Conservation (phyloP, 2,888 invertebrate genomes). For the Alloscopus bannaensis region DNA sequence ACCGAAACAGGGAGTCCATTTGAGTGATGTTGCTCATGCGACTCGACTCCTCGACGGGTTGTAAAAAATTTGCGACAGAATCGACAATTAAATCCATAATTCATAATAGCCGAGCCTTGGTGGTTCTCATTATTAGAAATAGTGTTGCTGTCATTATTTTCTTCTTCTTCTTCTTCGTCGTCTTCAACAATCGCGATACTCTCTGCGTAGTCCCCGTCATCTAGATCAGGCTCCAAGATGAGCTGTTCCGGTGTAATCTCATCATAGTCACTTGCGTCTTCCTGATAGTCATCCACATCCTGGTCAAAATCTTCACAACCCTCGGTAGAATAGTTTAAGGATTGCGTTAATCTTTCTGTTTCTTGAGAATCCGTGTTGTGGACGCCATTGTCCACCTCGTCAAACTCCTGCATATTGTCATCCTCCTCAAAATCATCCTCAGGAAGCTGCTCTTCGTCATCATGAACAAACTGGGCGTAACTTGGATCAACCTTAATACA, state of each 20-base stretch:
- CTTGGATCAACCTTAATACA: not conserved
- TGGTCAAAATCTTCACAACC: not conserved
- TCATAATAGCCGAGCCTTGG: not conserved
- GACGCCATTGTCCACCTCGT: not conserved
- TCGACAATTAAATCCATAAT: slow-evolving; percentile 40
- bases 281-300: not conserved
- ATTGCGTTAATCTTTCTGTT: not conserved
- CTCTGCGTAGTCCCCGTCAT: slow-evolving; percentile 6
- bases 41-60: slow-evolving; percentile 45
- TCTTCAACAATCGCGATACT: slow-evolving; percentile 20
- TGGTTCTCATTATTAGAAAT: slow-evolving; percentile 2
- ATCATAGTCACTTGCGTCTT: slow-evolving; percentile 10
- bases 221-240: not conserved
- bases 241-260: slow-evolving; percentile 5
- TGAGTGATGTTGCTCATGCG: slow-evolving; percentile 49
- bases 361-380: not conserved
- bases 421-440: slow-evolving; percentile 17
- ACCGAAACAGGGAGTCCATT: not conserved
- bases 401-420: slow-evolving; percentile 21
- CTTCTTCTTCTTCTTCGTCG: slow-evolving; percentile 27
- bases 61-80: slow-evolving; percentile 53
- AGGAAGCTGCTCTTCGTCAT: slow-evolving; percentile 39
- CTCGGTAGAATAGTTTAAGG: not conserved
- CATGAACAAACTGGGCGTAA: slow-evolving; percentile 7
- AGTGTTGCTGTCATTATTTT: slow-evolving; percentile 8